Evolutionary conservation across 2,113 vertebrate species (phyloP), one percentile per base, ranked within the genome.

Genomic region (Leptocoma aspasia): DNA sequence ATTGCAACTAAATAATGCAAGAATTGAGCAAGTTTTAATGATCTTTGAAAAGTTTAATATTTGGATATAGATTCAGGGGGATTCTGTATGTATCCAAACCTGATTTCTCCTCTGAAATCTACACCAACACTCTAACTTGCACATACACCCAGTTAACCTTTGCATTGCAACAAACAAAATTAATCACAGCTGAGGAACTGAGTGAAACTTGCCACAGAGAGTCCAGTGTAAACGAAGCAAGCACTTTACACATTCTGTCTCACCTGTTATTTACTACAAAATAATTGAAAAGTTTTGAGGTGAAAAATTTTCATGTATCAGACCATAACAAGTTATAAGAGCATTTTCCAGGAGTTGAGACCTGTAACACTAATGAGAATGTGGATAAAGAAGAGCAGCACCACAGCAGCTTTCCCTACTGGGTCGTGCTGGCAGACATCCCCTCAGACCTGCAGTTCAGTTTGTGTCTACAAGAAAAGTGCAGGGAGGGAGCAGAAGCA

Each of bases 351-450:
- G 35, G 21, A 71, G 13, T 35, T 78, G 81, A 89, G 31, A n/a
- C 18, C 22, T 0, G 1, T 57, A 53, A 78, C 11, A 12, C 15
- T 66, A 53, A 39, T 0, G 2, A 80, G 35, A 89, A 59, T 3
- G 9, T 27, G 73, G 50, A 42, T 60, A 53, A 89, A 45, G 23
- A 61, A 23, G 4, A 54, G 42, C 21, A 59, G 49, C 24, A 35
- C 19, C 1, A 2, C 45, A 37, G 41, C 6, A 17, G 17, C 11
- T 91, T 91, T 79, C 31, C 35, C 22, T 35, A 18, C 12, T 33
- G 42, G 19, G 20, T 61, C 0, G 0, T 9, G 1, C 35, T 12
- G 45, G 20, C 90, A 92, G 66, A 42, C 45, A 54, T 42, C 15
- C 30, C 26, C 24, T 69, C 2, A 5, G 50, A 61, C 21, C 35